Conservation (phyloP, 2,113 vertebrate genomes). For the Lichenostomus cassidix region DNA sequence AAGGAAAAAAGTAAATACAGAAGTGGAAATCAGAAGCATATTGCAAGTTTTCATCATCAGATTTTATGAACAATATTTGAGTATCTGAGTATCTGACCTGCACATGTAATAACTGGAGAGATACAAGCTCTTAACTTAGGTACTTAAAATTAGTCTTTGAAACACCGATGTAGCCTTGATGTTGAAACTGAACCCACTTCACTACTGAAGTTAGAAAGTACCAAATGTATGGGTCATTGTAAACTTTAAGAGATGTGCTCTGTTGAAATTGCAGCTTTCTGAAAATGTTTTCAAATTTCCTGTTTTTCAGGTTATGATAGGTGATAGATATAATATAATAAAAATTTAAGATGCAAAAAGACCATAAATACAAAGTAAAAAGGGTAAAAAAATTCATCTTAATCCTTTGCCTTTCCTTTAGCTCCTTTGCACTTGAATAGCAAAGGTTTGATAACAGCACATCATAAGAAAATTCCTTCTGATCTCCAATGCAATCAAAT, state of each 20-base stretch:
- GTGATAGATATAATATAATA: not conserved
- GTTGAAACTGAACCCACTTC: not conserved
- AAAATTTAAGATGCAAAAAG: not conserved
- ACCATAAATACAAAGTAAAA: not conserved
- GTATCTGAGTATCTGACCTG: not conserved
- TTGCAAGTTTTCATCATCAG: not conserved
- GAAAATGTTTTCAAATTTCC: not conserved
- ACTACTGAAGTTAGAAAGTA: not conserved
- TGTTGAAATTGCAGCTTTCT: not conserved
- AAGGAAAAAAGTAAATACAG: not conserved
- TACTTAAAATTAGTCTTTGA: not conserved
- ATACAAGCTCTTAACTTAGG: not conserved
- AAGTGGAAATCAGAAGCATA: not conserved
- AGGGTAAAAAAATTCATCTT: not conserved
- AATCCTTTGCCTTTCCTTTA: not conserved
- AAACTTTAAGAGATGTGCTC: not conserved
- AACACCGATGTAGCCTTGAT: not conserved
- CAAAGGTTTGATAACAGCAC: not conserved
- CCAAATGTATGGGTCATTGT: not conserved
- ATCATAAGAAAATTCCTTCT: not conserved
- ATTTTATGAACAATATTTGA: not conserved
- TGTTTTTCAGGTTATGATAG: not conserved
- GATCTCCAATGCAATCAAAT: not conserved
- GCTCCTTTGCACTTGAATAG: not conserved
- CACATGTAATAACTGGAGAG: not conserved